Evolutionary conservation across 2,113 vertebrate species (phyloP).

Genomic region (Cynoglossus semilaevis): DNA sequence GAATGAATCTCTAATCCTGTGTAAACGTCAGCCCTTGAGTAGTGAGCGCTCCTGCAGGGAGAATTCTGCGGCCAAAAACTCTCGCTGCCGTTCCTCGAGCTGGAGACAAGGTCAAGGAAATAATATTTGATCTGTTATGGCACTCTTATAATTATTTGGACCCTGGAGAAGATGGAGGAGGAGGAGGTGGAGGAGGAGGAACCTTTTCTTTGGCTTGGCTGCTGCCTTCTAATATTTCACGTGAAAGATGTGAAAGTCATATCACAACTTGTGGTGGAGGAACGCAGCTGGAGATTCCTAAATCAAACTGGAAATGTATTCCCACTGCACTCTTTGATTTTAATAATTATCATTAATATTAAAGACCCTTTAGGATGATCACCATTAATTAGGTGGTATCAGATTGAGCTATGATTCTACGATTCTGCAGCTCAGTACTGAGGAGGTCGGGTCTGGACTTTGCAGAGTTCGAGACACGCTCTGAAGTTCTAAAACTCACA

Average conservation of each 20-base stretch:
- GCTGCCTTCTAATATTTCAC: constrained; percentile 63
- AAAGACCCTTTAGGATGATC: neutral
- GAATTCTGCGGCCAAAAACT: constrained; percentile 51
- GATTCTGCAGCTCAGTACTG: neutral
- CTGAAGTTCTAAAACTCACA: too few species aligned
- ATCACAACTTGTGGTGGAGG: constrained; percentile 38
- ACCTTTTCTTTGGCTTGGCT: constrained; percentile 68
- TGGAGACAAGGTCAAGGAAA: constrained; percentile 68
- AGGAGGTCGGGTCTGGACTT: too few species aligned
- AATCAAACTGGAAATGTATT: constrained; percentile 34
- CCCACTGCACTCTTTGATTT: constrained; percentile 8
- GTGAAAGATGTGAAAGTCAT: constrained; percentile 55
- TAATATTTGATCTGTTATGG: constrained; percentile 70
- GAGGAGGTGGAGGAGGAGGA: neutral
- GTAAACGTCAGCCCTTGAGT: constrained; percentile 57
- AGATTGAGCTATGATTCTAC: neutral
- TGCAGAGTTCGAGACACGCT: too few species aligned
- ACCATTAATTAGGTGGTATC: neutral
- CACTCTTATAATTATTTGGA: constrained; percentile 70
- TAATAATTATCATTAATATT: constrained; percentile 19
- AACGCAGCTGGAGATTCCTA: constrained; percentile 27
- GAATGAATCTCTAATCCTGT: constrained; percentile 65
- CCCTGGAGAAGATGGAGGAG: constrained; percentile 49
- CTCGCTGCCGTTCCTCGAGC: constrained; percentile 56
- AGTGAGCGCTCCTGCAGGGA: constrained; percentile 44